Evolutionary conservation across 35 echinoderm and acorn worm genomes (phyloP).

Genomic region (Acanthaster planci): DNA sequence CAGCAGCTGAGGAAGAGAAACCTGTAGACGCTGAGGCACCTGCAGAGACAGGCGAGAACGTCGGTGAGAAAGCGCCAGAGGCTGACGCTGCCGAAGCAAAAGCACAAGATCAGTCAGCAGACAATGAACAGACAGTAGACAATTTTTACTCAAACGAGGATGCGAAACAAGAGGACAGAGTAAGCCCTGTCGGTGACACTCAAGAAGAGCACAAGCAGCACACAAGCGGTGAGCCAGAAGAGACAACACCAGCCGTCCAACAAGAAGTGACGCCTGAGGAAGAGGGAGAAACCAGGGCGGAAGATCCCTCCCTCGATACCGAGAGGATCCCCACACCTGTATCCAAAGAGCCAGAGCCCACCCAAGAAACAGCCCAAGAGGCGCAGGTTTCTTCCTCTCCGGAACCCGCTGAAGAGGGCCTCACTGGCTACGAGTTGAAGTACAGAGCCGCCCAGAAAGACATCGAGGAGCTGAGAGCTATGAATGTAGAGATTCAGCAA

Average conservation of each 20-base stretch:
- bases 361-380: slow-evolving; percentile 8
- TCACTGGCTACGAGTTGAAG: slow-evolving; percentile 45
- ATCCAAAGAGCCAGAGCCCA: not conserved
- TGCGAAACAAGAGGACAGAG: slow-evolving; percentile 21
- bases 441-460: slow-evolving; percentile 43
- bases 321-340: slow-evolving; percentile 18
- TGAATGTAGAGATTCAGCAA: slow-evolving; percentile 58
- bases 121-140: not conserved
- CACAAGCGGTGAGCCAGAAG: not conserved
- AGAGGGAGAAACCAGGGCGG: not conserved
- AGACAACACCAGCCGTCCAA: not conserved
- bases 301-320: not conserved
- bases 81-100: slow-evolving; percentile 7
- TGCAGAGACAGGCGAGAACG: not conserved
- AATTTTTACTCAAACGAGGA: not conserved
- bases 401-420: slow-evolving; percentile 33
- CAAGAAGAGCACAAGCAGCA: not conserved
- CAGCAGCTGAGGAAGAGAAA: not conserved
- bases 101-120: not conserved
- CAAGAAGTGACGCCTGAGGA: not conserved
- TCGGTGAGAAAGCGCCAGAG: slow-evolving; percentile 9
- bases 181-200: not conserved
- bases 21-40: not conserved
- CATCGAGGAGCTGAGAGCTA: slow-evolving; percentile 49
- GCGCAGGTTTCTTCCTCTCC: not conserved